phyloP scores from a whole-genome alignment of 2,113 vertebrate genomes.

The Mixornis gularis region DNA sequence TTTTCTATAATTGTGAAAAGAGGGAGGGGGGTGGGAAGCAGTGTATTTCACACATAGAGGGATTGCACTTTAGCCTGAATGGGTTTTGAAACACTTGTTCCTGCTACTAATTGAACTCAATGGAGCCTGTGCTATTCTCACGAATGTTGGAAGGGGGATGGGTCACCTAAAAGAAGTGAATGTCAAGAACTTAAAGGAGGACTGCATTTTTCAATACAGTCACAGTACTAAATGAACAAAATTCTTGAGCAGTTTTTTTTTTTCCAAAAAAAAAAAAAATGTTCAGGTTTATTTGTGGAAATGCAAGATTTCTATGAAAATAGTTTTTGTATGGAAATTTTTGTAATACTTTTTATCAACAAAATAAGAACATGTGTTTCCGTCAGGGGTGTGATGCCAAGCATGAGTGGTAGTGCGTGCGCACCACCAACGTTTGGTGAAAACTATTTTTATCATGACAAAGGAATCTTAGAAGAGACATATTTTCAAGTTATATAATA shows the following conservation, averaged over 20 bases:
- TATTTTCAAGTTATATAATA: conserved; percentile 95
- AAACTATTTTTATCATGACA: conserved; percentile 98
- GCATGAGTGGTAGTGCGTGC: conserved; percentile 82
- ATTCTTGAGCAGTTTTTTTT: conserved; percentile 83
- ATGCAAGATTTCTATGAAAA: conserved; percentile 98
- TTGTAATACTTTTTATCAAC: conserved; percentile 99
- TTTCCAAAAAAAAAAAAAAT: conserved; percentile 69
- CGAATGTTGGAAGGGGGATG: conserved; percentile 49
- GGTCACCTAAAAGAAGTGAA: conserved; percentile 60
- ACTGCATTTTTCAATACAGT: conserved; percentile 80
- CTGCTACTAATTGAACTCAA: conserved; percentile 62
- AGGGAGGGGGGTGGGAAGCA: conserved; percentile 27
- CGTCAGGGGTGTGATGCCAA: conserved; percentile 78
- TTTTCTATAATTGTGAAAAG: conserved; percentile 19
- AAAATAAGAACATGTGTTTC: conserved; percentile 79
- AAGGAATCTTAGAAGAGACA: conserved; percentile 91
- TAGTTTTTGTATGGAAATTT: conserved; percentile 97
- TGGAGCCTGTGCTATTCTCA: conserved; percentile 65
- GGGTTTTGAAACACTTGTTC: conserved; percentile 49
- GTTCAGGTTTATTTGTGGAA: conserved; percentile 95
- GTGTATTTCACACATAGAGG: conserved; percentile 28
- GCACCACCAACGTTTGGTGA: conserved; percentile 87
- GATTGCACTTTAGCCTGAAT: conserved; percentile 53
- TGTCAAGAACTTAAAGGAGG: conserved; percentile 66
- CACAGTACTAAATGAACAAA: conserved; percentile 76